These are phyloP conservation scores for Pseudois nayaur DNA, from an alignment of 2,113 vertebrate genomes.

Conservation along the genomic window DNA sequence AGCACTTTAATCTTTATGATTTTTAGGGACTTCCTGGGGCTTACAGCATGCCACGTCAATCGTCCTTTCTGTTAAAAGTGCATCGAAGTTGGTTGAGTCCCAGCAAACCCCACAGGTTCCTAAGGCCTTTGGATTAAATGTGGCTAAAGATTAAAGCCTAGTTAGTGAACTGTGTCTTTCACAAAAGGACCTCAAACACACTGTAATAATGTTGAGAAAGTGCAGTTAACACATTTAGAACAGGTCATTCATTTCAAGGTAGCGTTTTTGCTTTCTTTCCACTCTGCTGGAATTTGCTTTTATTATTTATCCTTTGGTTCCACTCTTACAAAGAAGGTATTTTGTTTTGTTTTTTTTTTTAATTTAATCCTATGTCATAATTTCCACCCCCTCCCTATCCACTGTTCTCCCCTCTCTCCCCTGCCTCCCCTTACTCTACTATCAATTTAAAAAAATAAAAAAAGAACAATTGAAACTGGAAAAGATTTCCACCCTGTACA, in stretches of 20 bases:
- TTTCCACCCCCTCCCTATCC: background rate
- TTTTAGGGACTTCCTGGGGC: background rate
- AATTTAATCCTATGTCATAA: background rate
- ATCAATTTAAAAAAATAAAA: background rate
- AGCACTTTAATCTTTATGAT: conserved; percentile 2
- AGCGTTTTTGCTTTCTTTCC: background rate
- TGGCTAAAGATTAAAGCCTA: background rate
- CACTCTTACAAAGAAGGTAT: background rate
- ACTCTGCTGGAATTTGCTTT: background rate
- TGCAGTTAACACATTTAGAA: background rate
- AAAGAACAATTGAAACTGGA: background rate
- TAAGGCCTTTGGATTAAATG: background rate
- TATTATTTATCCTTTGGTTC: background rate
- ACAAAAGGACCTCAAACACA: background rate
- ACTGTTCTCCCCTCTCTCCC: background rate
- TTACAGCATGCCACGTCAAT: background rate
- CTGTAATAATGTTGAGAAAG: background rate
- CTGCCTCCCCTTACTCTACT: too few relatives aligned
- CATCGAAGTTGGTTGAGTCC: background rate
- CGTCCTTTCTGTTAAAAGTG: background rate
- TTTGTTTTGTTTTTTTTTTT: background rate
- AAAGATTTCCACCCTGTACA: background rate
- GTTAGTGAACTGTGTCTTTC: background rate
- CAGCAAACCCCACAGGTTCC: background rate
- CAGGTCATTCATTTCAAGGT: background rate